These are phyloP conservation scores for Psilopogon haemacephalus DNA, from an alignment of 2,113 vertebrate genomes.

Conservation along the genomic window DNA sequence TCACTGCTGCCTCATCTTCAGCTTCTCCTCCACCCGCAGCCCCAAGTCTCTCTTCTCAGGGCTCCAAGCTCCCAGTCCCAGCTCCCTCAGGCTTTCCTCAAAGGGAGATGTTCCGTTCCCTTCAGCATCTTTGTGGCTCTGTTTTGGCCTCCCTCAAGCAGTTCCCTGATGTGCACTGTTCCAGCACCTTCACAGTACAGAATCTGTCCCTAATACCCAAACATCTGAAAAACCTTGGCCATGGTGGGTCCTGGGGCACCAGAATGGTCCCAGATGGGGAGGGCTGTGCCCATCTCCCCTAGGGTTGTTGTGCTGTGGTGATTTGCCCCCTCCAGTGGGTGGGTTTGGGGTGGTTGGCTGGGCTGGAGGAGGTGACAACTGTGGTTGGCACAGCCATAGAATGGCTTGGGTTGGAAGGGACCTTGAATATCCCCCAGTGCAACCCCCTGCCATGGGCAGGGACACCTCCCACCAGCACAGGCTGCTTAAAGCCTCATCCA, in stretches of 20 bases:
- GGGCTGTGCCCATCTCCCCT: rapidly evolving
- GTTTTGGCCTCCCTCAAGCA: too few species aligned
- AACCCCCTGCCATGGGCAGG: not conserved
- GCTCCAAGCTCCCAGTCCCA: too few species aligned
- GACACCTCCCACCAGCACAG: not conserved
- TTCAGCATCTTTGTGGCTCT: too few species aligned
- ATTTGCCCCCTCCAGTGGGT: rapidly evolving
- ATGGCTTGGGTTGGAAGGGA: not conserved
- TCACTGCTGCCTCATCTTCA: too few species aligned
- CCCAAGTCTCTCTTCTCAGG: too few species aligned
- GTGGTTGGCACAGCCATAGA: not conserved
- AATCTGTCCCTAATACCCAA: too few species aligned
- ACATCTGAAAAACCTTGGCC: not conserved
- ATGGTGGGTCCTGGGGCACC: rapidly evolving
- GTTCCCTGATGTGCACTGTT: too few species aligned
- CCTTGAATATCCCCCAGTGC: not conserved
- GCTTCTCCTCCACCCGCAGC: too few species aligned
- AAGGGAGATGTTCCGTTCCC: too few species aligned
- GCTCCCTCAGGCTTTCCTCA: too few species aligned
- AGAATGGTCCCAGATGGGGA: rapidly evolving
- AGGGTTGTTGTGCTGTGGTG: rapidly evolving
- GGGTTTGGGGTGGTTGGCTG: rapidly evolving
- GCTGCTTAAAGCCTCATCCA: not conserved
- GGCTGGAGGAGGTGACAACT: not conserved
- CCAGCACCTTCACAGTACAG: too few species aligned